Evolutionary conservation across 2,797 vertebrate genomes (phyloP).

Genomic region (Streptopelia turtur): DNA sequence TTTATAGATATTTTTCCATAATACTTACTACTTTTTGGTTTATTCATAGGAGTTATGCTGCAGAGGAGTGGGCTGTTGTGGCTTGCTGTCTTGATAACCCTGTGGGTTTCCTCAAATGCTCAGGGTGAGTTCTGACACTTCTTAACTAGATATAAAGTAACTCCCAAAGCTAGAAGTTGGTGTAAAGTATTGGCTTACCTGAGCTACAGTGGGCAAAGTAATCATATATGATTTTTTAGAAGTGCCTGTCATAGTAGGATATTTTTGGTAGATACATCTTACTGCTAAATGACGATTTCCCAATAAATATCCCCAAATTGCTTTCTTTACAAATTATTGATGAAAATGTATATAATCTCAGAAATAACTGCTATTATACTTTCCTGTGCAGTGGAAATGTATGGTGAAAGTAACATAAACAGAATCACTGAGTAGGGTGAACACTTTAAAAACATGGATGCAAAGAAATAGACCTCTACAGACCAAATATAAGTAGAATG

Average conservation of each 20-base stretch:
- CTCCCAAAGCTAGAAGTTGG: not conserved
- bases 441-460: not conserved
- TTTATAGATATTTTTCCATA: not conserved
- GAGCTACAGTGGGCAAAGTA: not conserved
- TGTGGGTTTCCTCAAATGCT: conserved; percentile 79
- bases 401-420: not conserved
- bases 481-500: not conserved
- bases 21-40: not conserved
- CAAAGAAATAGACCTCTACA: not conserved
- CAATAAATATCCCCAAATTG: not conserved
- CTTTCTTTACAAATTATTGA: not conserved
- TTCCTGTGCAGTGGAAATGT: not conserved
- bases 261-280: not conserved
- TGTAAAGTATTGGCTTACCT: not conserved
- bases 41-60: conserved; percentile 83
- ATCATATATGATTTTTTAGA: not conserved
- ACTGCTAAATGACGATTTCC: not conserved
- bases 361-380: not conserved
- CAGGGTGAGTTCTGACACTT: conserved; percentile 80
- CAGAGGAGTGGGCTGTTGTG: conserved; percentile 81
- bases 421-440: not conserved
- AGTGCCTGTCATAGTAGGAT: not conserved
- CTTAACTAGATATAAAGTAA: not conserved
- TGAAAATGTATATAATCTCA: not conserved
- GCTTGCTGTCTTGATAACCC: conserved; percentile 79